These are phyloP conservation scores for Zaprionus africanus DNA, from an alignment of 1,140 invertebrate species.

Conservation along the genomic window DNA sequence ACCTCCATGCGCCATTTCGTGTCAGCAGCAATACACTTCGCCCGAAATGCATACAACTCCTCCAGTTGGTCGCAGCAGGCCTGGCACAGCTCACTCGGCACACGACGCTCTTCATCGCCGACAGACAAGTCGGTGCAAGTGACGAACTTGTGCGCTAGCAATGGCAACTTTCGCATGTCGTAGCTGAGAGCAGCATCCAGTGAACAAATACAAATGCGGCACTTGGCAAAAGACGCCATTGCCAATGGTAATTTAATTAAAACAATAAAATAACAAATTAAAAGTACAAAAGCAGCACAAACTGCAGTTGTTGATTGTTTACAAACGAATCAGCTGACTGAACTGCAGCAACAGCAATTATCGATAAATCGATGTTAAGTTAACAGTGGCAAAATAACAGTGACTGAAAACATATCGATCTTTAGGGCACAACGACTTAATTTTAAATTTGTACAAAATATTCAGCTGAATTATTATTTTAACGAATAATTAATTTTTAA, in stretches of 20 bases:
- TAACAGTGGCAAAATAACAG: background rate
- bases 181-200: constrained; percentile 27
- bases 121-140: constrained; percentile 54
- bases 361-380: constrained; percentile 9
- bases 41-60: constrained; percentile 58
- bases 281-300: background rate
- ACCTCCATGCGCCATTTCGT: constrained; percentile 43
- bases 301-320: background rate
- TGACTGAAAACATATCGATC: background rate
- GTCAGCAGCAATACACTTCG: constrained; percentile 55
- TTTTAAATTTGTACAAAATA: background rate
- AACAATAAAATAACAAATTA: background rate
- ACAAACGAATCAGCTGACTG: constrained; percentile 23
- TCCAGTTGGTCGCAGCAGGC: constrained; percentile 58
- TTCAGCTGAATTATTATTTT: background rate
- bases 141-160: constrained; percentile 55
- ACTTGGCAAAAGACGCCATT: constrained; percentile 44
- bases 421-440: background rate
- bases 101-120: constrained; percentile 3
- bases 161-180: constrained; percentile 33
- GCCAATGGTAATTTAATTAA: background rate
- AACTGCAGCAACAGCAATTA: background rate
- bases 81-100: constrained; percentile 58
- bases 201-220: constrained; percentile 53
- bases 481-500: background rate